phyloP scores from a whole-genome alignment of 2,888 invertebrate species.

The Ophion ventricosus region DNA sequence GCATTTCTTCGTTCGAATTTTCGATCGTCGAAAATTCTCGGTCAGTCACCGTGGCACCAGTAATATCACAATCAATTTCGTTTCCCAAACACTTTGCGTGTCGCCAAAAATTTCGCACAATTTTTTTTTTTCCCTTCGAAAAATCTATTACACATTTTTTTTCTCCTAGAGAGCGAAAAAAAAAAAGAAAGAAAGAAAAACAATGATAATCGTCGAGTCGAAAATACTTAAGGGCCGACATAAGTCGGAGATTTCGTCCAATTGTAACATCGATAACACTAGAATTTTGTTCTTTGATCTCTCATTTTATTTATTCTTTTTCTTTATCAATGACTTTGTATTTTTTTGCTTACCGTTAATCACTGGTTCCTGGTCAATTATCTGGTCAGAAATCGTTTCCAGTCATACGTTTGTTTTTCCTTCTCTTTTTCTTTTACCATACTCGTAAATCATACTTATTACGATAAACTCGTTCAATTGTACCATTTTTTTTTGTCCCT shows the following conservation, averaged over 20 bases:
- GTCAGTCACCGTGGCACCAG: conserved; percentile 66
- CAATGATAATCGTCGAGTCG: conserved; percentile 3
- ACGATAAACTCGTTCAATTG: conserved; percentile 59
- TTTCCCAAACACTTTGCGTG: conserved; percentile 37
- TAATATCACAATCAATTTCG: conserved; percentile 70
- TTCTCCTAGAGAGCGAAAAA: no score
- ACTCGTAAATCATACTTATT: conserved; percentile 49
- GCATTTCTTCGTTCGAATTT: conserved; percentile 34
- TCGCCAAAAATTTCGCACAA: conserved; percentile 26
- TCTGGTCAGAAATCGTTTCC: conserved; percentile 74
- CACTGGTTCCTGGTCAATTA: conserved; percentile 72
- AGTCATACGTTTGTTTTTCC: conserved; percentile 47
- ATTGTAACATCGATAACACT: conserved; percentile 34
- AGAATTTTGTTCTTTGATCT: conserved; percentile 42
- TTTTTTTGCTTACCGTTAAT: conserved; percentile 50
- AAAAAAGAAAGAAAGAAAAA: no score
- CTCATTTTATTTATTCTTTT: conserved; percentile 24
- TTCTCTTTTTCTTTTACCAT: conserved; percentile 2
- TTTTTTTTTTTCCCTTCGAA: conserved; percentile 10
- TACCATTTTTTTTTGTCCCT: conserved; percentile 53
- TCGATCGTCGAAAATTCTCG: conserved; percentile 39
- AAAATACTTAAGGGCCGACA: conserved; percentile 55
- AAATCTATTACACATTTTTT: background rate
- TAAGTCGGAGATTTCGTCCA: conserved; percentile 37
- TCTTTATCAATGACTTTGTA: conserved; percentile 29